phyloP scores from a whole-genome alignment of 2,113 vertebrate genomes.

The Meriones unguiculatus region DNA sequence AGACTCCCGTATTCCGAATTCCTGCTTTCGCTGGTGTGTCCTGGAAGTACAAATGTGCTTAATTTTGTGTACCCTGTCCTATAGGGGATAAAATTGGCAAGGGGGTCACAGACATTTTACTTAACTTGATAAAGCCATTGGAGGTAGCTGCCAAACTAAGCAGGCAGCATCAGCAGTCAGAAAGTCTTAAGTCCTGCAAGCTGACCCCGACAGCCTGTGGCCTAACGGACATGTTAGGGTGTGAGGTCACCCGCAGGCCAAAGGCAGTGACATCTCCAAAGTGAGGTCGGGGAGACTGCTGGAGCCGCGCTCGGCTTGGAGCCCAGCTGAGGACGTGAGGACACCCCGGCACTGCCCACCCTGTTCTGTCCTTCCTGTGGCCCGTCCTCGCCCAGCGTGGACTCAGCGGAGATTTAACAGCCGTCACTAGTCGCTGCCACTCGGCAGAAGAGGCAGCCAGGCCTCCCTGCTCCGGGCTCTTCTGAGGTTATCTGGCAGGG shows the following conservation, averaged over 20 bases:
- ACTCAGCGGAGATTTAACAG: background rate
- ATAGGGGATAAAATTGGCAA: background rate
- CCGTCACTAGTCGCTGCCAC: background rate
- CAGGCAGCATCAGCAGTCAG: background rate
- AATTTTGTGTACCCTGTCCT: background rate
- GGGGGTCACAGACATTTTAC: background rate
- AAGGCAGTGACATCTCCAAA: background rate
- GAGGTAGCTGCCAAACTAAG: background rate
- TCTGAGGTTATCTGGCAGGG: background rate
- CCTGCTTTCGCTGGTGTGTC: background rate
- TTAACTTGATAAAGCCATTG: background rate
- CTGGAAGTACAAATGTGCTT: background rate
- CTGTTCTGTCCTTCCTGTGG: background rate
- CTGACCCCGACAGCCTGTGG: background rate
- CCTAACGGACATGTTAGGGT: background rate
- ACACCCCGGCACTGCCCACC: background rate
- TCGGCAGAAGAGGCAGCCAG: background rate
- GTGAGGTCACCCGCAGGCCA: background rate
- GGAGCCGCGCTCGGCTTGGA: background rate
- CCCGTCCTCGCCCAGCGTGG: background rate
- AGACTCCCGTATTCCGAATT: background rate
- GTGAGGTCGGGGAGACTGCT: background rate
- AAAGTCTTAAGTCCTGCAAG: background rate
- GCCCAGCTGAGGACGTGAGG: background rate
- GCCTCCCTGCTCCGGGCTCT: background rate